Evolutionary conservation across 2,888 invertebrate species (phyloP).

Genomic region (Mellilla xanthometata): DNA sequence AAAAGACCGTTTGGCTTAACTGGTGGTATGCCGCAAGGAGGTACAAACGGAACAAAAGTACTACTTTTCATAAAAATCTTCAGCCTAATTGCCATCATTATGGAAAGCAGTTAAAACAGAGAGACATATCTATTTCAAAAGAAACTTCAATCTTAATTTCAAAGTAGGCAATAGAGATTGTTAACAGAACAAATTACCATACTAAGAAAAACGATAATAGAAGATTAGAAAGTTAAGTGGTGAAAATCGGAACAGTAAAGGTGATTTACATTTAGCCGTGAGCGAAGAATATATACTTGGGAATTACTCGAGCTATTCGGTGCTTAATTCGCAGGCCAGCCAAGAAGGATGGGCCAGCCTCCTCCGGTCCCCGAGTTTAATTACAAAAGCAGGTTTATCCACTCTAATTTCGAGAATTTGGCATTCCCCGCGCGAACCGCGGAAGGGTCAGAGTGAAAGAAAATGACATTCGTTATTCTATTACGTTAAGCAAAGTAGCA

Average conservation of each 20-base stretch:
- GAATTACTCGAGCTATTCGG: conserved; percentile 80
- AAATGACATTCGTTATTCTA: conserved; percentile 82
- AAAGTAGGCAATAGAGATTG: conserved; percentile 20
- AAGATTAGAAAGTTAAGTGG: conserved; percentile 62
- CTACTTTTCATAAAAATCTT: too few relatives aligned
- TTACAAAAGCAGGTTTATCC: conserved; percentile 79
- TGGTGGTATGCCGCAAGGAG: too few relatives aligned
- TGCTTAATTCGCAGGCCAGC: conserved; percentile 80
- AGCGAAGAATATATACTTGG: conserved; percentile 78
- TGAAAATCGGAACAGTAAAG: conserved; percentile 75
- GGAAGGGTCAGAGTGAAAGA: conserved; percentile 79
- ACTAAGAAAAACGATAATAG: conserved; percentile 53
- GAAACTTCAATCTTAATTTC: conserved; percentile 12
- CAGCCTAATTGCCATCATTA: too few relatives aligned
- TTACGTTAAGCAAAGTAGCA: conserved; percentile 73
- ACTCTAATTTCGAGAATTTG: conserved; percentile 80
- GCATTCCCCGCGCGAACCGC: conserved; percentile 79
- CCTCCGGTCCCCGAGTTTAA: conserved; percentile 67
- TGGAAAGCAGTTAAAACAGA: too few relatives aligned
- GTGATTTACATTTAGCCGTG: conserved; percentile 78
- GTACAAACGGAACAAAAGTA: too few relatives aligned
- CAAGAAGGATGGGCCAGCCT: conserved; percentile 76
- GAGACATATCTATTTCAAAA: too few relatives aligned
- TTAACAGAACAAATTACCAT: conserved; percentile 46
- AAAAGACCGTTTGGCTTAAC: too few relatives aligned